Conservation (phyloP, 2,888 invertebrate genomes). For the Drosophila meridionalis region DNA sequence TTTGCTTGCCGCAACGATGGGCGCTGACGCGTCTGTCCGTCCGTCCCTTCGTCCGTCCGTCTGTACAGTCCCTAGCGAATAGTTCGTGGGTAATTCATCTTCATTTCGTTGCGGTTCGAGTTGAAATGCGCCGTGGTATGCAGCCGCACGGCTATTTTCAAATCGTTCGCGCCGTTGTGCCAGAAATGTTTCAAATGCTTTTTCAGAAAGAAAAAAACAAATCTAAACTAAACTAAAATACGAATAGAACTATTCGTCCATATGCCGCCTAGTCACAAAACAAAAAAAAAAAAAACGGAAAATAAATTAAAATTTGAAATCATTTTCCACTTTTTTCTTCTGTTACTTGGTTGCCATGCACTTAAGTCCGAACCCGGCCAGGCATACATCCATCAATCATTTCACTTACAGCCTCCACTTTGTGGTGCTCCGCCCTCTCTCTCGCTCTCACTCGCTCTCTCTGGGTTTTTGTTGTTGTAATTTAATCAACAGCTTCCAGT, state of each 20-base stretch:
- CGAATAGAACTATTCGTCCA: slow-evolving; percentile 36
- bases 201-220: slow-evolving; percentile 36
- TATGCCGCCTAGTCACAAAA: slow-evolving; percentile 14
- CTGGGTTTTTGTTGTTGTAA: slow-evolving; percentile 52
- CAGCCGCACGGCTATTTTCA: slow-evolving; percentile 72
- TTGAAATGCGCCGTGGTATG: slow-evolving; percentile 80
- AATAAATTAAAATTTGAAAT: slow-evolving; percentile 48
- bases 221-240: slow-evolving; percentile 28
- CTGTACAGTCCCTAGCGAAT: slow-evolving; percentile 50
- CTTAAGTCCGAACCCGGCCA: slow-evolving; percentile 52
- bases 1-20: slow-evolving; percentile 56
- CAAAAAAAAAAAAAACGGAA: slow-evolving; percentile 6
- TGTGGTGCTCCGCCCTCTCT: slow-evolving; percentile 19
- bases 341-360: slow-evolving; percentile 56
- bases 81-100: slow-evolving; percentile 80
- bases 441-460: neutral
- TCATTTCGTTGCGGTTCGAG: slow-evolving; percentile 83
- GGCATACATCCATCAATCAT: slow-evolving; percentile 68
- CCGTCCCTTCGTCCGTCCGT: slow-evolving; percentile 9
- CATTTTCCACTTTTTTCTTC: slow-evolving; percentile 15
- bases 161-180: slow-evolving; percentile 68
- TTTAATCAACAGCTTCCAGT: slow-evolving; percentile 75
- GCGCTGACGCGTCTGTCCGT: slow-evolving; percentile 41
- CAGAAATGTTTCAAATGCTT: slow-evolving; percentile 79
- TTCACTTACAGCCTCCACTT: slow-evolving; percentile 49